A percentile compares a stretch with the other conserved stretches of the same genome.
These are phyloP conservation scores for Drosophila sordidula DNA, from an alignment of 2,888 invertebrate genomes.

Conservation along the genomic window DNA sequence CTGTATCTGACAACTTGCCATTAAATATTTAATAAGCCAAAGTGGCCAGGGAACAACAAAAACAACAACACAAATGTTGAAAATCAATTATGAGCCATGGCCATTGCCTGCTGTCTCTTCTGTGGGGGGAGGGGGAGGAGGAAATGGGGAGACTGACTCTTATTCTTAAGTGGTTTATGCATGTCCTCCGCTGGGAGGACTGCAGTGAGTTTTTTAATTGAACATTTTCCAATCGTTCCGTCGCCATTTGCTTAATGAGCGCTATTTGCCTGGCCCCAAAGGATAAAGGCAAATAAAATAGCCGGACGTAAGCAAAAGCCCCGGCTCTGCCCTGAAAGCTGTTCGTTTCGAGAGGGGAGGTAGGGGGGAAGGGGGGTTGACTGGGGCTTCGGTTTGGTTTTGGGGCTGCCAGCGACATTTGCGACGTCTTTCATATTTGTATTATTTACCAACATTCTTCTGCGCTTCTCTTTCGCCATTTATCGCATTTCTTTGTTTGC, in stretches of 20 bases:
- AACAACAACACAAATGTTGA: conserved; percentile 48
- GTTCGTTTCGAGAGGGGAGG: not conserved
- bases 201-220: conserved; percentile 75
- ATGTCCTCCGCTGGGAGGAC: conserved; percentile 11
- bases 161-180: conserved; percentile 62
- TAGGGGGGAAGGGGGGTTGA: not conserved
- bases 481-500: conserved; percentile 63
- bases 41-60: conserved; percentile 59
- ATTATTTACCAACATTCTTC: conserved; percentile 63
- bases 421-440: conserved; percentile 55
- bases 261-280: conserved; percentile 41
- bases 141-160: too few species aligned
- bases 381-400: too few species aligned
- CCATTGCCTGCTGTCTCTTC: conserved; percentile 2
- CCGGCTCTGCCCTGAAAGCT: conserved; percentile 19
- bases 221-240: conserved; percentile 61
- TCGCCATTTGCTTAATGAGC: conserved; percentile 65
- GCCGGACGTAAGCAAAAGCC: conserved; percentile 25
- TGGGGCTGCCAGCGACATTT: not conserved
- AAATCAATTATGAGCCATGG: conserved; percentile 68
- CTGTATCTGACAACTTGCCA: conserved; percentile 70
- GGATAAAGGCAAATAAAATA: conserved; percentile 42
- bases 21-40: conserved; percentile 81
- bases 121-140: too few species aligned
- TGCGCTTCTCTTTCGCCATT: conserved; percentile 33